Evolutionary conservation across 2,113 vertebrate species (phyloP), one percentile per base, ranked within the genome.

Genomic region (Carassius auratus): DNA sequence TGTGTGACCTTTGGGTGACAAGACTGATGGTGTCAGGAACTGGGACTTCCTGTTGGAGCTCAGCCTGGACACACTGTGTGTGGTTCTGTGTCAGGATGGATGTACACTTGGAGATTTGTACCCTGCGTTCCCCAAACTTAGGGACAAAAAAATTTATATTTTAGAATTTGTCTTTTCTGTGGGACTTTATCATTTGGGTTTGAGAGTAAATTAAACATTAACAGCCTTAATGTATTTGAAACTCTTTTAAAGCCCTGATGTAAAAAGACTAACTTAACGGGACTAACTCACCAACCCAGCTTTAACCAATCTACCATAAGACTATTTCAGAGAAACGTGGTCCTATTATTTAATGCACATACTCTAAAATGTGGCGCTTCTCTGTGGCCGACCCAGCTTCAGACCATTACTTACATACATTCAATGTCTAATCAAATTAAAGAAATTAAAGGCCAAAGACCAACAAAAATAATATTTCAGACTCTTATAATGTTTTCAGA

Each of bases 11-110:
- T 14, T 48, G 85, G 84, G 87, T 90, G 81, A 82, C 73, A 76
- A 89, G 92, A 94, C 76, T 90, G 91, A 93, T 91, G 92, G 89
- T 84, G 91, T 86, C 92, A 92, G 92, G 92, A 93, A 93, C 89
- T 88, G 84, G 88, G 87, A 90, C 92, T 93, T 94, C 93, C 94
- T 93, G 55, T 14, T 23, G 7, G 21, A 79, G 19, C 30, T 77
- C 9, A n/a, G 61, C 0, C 36, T 17, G 36, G 68, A 71, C 8
- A 42, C 68, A 71, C 17, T 71, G 68, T 71, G 36, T 71, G 68
- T 71, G 68, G 68, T 69, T 36, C 30, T 71, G 36, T 0, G 1
- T 71, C 10, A 42, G 33, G 68, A 71, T 71, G 33, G 33, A 71
- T 71, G 68, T 17, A 71, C 36, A 71, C 36, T 19, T 69, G 2